These are phyloP conservation scores for Lamellibrachia luymesi DNA, from an alignment of 1,140 invertebrate species.

Conservation along the genomic window DNA sequence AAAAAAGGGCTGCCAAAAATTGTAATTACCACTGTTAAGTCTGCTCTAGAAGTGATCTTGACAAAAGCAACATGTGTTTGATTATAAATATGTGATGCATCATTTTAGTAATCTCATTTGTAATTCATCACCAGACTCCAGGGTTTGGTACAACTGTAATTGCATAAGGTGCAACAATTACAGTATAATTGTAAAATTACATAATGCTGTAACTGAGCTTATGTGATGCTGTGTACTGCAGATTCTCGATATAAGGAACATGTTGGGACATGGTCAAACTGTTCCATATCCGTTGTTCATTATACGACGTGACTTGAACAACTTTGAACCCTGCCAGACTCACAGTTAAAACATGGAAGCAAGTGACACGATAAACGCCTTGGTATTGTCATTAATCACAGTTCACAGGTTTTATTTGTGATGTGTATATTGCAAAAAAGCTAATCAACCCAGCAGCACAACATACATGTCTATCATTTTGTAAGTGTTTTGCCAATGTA, in stretches of 20 bases:
- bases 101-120: neutral
- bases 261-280: neutral
- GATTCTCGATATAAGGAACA: no score
- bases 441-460: no score
- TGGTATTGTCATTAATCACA: neutral
- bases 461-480: no score
- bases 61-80: no score
- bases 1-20: no score
- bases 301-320: neutral
- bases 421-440: no score
- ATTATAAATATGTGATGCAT: no score
- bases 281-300: neutral
- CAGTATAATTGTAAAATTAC: neutral
- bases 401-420: neutral
- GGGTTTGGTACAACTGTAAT: neutral
- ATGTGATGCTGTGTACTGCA: neutral
- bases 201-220: neutral
- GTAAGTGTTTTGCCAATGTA: no score
- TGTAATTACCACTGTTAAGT: no score
- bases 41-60: no score
- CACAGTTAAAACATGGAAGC: neutral
- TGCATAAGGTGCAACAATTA: neutral
- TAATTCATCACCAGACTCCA: neutral
- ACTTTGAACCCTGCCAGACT: neutral
- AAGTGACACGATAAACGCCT: neutral